Evolutionary conservation across 2,888 invertebrate species (phyloP).

Genomic region (Hybos culiciformis): DNA sequence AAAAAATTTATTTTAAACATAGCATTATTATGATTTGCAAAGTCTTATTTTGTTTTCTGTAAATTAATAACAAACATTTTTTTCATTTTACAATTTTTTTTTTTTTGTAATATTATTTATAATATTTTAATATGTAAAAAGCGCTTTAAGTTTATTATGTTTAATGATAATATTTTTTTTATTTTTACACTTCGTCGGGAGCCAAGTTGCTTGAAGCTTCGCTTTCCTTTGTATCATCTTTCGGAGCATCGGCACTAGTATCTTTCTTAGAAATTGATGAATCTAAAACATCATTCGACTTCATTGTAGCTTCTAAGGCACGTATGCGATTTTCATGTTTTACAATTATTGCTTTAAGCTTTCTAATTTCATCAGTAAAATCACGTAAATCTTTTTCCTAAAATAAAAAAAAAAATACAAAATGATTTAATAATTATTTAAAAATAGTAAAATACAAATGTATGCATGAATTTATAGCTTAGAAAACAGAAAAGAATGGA

Average conservation of each 20-base stretch:
- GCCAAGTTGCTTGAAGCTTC: slow-evolving; percentile 19
- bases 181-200: slow-evolving; percentile 29
- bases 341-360: slow-evolving; percentile 84
- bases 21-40: too few species aligned
- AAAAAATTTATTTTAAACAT: too few species aligned
- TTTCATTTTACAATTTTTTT: too few species aligned
- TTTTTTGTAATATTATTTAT: too few species aligned
- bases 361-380: slow-evolving; percentile 77
- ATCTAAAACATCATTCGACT: slow-evolving; percentile 24
- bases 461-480: too few species aligned
- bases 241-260: slow-evolving; percentile 18
- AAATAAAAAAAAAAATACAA: slow-evolving; percentile 12
- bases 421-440: not conserved
- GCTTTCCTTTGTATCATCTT: slow-evolving; percentile 6
- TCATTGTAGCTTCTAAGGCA: slow-evolving; percentile 32
- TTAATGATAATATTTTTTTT: not conserved
- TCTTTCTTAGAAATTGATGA: slow-evolving; percentile 14
- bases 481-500: too few species aligned
- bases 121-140: too few species aligned
- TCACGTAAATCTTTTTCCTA: slow-evolving; percentile 56
- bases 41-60: too few species aligned
- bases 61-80: too few species aligned
- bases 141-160: too few species aligned
- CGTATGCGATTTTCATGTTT: slow-evolving; percentile 68
- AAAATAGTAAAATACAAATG: not conserved